Evolutionary conservation across 23 tunicate genomes (phyloP), one percentile per base, ranked within the genome.

Genomic region (Phallusia fumigata): DNA sequence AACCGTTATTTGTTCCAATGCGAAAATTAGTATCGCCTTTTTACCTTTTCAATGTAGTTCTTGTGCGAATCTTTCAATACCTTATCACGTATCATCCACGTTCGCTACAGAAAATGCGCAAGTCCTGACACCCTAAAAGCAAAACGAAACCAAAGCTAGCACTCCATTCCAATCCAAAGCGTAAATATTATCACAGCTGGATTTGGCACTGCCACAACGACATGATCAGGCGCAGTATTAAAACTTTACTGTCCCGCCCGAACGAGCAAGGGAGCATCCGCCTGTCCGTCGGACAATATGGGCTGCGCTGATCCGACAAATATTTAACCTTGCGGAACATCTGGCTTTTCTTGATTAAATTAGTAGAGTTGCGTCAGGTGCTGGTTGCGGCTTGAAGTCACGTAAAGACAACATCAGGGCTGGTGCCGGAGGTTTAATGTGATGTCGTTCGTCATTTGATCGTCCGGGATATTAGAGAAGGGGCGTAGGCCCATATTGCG

Each of bases 151-250:
- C 69, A 6, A 58, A 58, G 69, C 16, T 24, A 21, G 3, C 28
- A 3, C 13, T 24, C 69, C 69, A 58, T 6, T 22, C 28, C 26
- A 58, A 58, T 22, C 28, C 28, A 58, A 22, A 6, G 69, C 8
- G 69, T 24, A 8, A 58, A 58, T 58, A 58, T 58, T 58, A 58
- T 58, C 69, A 58, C 69, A 58, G 69, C 69, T 58, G 69, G 69
- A 22, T 6, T 58, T 22, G 28, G 28, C 69, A 58, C 3, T 22
- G 28, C 69, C 69, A 40, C 47, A 40, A 40, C 47, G 47, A 10
- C 47, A 40, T 40, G 69, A 58, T 58, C 69, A 58, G 3, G 47
- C 47, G 8, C 16, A 16, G 15, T 24, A 58, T 58, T 58, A 58
- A 40, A 58, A 58, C 69, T 58, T 58, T 58, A 58, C 69, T 58